Evolutionary conservation across 2,797 vertebrate species (phyloP), one percentile per base, ranked within the genome.

Genomic region (Gambelia wislizenii): DNA sequence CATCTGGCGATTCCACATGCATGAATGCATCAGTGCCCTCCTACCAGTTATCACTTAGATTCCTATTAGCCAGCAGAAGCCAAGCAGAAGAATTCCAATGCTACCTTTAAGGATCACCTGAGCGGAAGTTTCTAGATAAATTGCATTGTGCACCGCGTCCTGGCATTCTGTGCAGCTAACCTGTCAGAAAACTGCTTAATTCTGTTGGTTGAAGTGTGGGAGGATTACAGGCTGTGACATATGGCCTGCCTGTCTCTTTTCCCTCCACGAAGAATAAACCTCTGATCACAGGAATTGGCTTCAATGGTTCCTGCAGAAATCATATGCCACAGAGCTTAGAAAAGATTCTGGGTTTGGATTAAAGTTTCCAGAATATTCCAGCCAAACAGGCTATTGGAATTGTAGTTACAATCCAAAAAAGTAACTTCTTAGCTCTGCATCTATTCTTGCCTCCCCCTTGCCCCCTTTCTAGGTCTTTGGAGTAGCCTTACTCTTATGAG

Each of bases 11-110:
- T 67, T 96, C 90, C 72, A 80, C 84, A 95, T 94, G 92, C 94
- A 75, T 93, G 95, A 95, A 94, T 95, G 96, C 95, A 95, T 93
- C 93, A 87, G 0, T 89, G 93, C 92, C 92, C 90, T 95, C 94
- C 94, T 90, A 96, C 93, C 81, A 85, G 90, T 91, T 93, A 96
- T 90, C 92, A 87, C 89, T 93, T 94, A 93, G 92, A 93, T 79
- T 92, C 91, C 93, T 93, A 94, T 96, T 96, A 96, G 92, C 88
- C 89, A 93, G 92, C 70, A 76, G 89, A 94, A 95, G 78, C 95
- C 94, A 91, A 93, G 96, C 91, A 94, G 96, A 97, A 97, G 83
- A 94, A 96, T 95, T 92, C 88, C 94, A 92, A 44, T 90, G 88
- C 78, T 94, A 83, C 91, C 92, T 96, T 94, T 90, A 96, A 93